These are phyloP conservation scores for Lagopus leucura DNA, from an alignment of 2,113 vertebrate species.

Conservation along the genomic window DNA sequence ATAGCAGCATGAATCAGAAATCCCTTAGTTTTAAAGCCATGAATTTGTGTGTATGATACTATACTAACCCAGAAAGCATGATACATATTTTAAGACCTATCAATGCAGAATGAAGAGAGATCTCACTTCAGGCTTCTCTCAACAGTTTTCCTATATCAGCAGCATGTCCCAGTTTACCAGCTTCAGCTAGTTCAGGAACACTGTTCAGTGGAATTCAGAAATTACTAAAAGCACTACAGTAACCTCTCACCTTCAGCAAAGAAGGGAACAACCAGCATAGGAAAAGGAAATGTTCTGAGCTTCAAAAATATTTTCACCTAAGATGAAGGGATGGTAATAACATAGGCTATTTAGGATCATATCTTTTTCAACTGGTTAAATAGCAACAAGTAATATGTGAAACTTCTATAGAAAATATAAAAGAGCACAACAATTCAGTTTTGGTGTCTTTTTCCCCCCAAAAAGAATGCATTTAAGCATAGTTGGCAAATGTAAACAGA, in stretches of 20 bases:
- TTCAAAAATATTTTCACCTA: neutral
- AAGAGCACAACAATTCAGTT: neutral
- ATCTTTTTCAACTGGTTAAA: neutral
- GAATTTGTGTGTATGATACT: neutral
- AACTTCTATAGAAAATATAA: neutral
- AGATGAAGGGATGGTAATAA: neutral
- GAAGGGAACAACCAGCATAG: neutral
- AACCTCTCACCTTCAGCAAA: neutral
- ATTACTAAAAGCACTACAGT: neutral
- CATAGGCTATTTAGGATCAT: neutral
- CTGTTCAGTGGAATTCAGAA: neutral
- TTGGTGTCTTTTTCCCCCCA: neutral
- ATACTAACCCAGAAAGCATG: neutral
- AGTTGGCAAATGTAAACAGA: neutral
- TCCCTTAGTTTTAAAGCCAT: neutral
- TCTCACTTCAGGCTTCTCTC: neutral
- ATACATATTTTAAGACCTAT: neutral
- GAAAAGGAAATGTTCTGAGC: neutral
- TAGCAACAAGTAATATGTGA: neutral
- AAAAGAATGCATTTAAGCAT: neutral
- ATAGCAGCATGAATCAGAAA: neutral
- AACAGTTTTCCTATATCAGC: neutral
- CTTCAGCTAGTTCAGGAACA: neutral
- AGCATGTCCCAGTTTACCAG: neutral
- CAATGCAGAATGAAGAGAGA: neutral